phyloP scores from a whole-genome alignment of 2,888 invertebrate species.

The Cantharis rustica region DNA sequence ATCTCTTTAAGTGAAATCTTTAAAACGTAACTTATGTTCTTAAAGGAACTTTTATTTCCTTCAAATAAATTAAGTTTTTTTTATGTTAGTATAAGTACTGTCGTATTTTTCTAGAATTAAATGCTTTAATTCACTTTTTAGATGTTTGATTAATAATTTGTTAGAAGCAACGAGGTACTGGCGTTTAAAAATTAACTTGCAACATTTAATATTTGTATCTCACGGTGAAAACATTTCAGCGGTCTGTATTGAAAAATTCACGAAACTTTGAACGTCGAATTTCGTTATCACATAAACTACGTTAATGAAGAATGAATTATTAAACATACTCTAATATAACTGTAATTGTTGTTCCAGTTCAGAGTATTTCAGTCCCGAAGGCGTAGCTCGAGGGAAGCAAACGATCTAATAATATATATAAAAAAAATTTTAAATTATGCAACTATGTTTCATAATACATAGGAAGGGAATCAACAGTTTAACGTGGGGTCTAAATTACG shows the following conservation, averaged over 20 bases:
- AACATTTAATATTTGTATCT: background rate
- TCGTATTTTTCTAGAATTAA: background rate
- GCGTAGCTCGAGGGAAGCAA: too few relatives aligned
- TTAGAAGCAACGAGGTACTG: background rate
- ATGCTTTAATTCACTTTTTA: background rate
- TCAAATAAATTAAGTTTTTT: background rate
- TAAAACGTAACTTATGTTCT: background rate
- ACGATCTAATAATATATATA: too few relatives aligned
- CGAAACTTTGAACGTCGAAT: background rate
- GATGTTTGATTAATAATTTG: background rate
- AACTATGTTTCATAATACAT: too few relatives aligned
- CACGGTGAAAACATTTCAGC: background rate
- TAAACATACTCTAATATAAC: background rate
- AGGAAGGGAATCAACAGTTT: too few relatives aligned
- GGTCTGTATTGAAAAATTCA: background rate
- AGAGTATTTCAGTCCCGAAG: too few relatives aligned
- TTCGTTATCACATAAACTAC: background rate
- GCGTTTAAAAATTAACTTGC: background rate
- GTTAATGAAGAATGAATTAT: background rate
- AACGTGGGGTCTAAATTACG: too few relatives aligned
- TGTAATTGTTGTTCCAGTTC: background rate
- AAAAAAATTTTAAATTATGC: too few relatives aligned
- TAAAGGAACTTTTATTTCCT: background rate
- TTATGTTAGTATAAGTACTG: background rate
- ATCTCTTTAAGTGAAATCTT: background rate